Percentiles rank a stretch among this genome's conserved stretches.
These are phyloP conservation scores for Neria commutata DNA, from an alignment of 2,888 invertebrate genomes.

Conservation along the genomic window DNA sequence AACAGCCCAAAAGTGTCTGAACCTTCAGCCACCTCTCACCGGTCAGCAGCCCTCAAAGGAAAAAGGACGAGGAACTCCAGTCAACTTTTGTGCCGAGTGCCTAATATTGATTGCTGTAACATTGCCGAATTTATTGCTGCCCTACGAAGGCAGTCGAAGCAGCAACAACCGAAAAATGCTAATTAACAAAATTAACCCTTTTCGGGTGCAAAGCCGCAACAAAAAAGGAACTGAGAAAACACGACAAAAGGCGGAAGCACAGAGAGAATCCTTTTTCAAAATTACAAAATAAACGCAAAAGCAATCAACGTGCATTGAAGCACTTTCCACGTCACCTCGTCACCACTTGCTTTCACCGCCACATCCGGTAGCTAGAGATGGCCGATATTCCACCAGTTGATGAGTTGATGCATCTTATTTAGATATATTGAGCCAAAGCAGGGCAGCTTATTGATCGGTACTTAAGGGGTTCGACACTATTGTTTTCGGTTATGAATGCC, in stretches of 20 bases:
- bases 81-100: no score
- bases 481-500: no score
- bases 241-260: background rate
- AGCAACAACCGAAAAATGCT: constrained; percentile 4
- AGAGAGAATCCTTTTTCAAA: constrained; percentile 5
- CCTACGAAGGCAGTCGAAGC: no score
- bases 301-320: constrained; percentile 5
- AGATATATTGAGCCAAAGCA: no score
- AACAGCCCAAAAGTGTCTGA: background rate
- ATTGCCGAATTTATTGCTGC: background rate
- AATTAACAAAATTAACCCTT: constrained; percentile 23
- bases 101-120: constrained; percentile 12
- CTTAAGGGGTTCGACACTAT: no score
- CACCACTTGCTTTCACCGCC: background rate
- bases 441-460: no score
- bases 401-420: no score
- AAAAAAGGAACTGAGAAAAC: no score
- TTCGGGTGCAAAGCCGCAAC: constrained; percentile 6
- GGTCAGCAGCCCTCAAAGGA: background rate
- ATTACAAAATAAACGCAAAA: constrained; percentile 15
- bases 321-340: background rate
- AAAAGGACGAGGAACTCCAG: no score
- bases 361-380: background rate
- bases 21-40: background rate
- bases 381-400: no score